Percentiles rank a stretch among this genome's conserved stretches.
phyloP scores from a whole-genome alignment of 1,140 invertebrate genomes.

The Kradibia gibbosae region DNA sequence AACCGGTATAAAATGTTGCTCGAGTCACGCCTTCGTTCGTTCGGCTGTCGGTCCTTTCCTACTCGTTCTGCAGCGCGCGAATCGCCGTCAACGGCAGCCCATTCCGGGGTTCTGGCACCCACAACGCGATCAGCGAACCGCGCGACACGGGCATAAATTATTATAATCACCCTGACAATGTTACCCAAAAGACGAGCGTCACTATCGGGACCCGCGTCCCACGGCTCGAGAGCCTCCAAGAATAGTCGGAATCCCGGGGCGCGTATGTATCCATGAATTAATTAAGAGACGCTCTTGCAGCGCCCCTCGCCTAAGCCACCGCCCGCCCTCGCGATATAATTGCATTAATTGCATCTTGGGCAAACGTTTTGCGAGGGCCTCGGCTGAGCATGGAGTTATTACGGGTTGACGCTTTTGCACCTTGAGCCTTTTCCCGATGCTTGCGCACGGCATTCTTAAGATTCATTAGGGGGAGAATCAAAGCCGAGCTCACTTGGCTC shows the following conservation, averaged over 20 bases:
- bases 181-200: neutral
- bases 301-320: neutral
- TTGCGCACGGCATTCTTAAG: neutral
- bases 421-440: neutral
- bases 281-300: conserved; percentile 2
- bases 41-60: conserved; percentile 29
- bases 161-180: neutral
- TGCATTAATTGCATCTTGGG: conserved; percentile 22
- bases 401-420: neutral
- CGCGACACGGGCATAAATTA: conserved; percentile 26
- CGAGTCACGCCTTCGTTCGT: conserved; percentile 24
- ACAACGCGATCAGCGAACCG: neutral
- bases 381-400: no score
- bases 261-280: conserved; percentile 5
- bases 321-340: neutral
- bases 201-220: neutral
- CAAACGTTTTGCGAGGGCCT: neutral
- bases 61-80: neutral
- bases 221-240: no score
- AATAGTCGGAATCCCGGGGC: no score
- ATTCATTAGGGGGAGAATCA: conserved; percentile 36
- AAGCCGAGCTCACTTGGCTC: neutral
- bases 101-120: neutral
- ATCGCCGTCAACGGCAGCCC: neutral
- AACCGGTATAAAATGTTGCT: conserved; percentile 54